phyloP scores from a whole-genome alignment of 2,888 invertebrate species.

The Oligia strigilis region DNA sequence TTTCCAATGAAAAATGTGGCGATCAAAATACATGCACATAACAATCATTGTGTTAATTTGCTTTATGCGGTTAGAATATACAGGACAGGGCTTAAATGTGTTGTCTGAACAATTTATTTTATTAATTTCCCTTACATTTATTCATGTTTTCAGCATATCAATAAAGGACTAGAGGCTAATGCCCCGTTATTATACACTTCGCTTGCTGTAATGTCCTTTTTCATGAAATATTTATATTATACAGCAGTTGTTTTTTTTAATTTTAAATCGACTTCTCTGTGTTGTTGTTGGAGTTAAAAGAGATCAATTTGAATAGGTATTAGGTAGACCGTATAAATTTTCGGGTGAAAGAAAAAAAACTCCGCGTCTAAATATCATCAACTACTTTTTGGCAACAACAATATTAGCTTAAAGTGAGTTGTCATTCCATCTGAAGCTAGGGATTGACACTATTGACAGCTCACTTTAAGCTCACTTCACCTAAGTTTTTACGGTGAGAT shows the following conservation, averaged over 20 bases:
- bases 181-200: constrained; percentile 56
- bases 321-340: background rate
- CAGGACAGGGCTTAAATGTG: constrained; percentile 7
- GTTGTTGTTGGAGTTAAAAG: constrained; percentile 28
- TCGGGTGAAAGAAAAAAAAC: no score
- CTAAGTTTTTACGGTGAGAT: no score
- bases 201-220: constrained; percentile 48
- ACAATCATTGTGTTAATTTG: background rate
- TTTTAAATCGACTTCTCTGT: constrained; percentile 32
- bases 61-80: background rate
- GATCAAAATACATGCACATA: constrained; percentile 4
- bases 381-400: background rate
- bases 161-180: constrained; percentile 64
- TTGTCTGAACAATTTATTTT: background rate
- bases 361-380: background rate
- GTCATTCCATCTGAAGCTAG: no score
- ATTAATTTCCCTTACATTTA: constrained; percentile 32
- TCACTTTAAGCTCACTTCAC: no score
- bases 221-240: constrained; percentile 54
- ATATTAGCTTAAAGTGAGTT: no score
- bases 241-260: constrained; percentile 52
- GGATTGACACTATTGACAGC: no score
- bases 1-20: background rate
- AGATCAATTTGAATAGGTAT: constrained; percentile 5
- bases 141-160: constrained; percentile 61